phyloP scores from a whole-genome alignment of 2,113 vertebrate species.

The Girardinichthys multiradiatus region DNA sequence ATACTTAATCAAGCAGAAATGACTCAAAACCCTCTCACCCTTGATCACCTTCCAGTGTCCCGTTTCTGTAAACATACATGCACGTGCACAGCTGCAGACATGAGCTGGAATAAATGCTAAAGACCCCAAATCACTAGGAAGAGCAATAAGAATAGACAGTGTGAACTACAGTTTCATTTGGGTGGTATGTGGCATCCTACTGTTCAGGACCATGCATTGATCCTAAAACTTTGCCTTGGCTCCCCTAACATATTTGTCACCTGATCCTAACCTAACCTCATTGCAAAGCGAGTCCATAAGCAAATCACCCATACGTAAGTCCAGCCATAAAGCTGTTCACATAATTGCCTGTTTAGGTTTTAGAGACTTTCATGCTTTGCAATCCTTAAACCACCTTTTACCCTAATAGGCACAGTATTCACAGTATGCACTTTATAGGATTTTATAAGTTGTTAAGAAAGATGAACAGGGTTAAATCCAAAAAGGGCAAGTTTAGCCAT shows the following conservation, averaged over 20 bases:
- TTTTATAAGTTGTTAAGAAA: neutral
- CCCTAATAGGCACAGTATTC: conserved; percentile 1
- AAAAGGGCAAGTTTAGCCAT: no score
- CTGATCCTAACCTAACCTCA: conserved; percentile 63
- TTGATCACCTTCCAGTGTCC: conserved; percentile 30
- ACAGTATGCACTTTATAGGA: conserved; percentile 3
- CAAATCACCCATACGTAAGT: conserved; percentile 27
- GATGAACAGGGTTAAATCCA: no score
- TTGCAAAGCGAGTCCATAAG: conserved; percentile 59
- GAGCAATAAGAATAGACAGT: conserved; percentile 36
- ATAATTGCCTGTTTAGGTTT: conserved; percentile 8
- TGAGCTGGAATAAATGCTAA: conserved; percentile 22
- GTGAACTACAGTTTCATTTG: conserved; percentile 57
- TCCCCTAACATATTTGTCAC: conserved; percentile 45
- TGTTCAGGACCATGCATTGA: conserved; percentile 48
- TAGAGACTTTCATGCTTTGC: conserved; percentile 38
- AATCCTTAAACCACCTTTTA: conserved; percentile 51
- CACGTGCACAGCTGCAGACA: conserved; percentile 13
- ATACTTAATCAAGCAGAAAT: conserved; percentile 45
- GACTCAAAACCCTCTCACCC: conserved; percentile 36
- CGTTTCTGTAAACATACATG: neutral
- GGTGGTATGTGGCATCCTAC: conserved; percentile 48
- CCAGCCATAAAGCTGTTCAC: conserved; percentile 15
- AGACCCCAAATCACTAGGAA: conserved; percentile 35
- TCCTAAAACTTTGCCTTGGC: conserved; percentile 44